A percentile compares a stretch with the other conserved stretches of the same genome.
phyloP scores from a whole-genome alignment of 2,113 vertebrate species.

The Limnothrissa miodon region DNA sequence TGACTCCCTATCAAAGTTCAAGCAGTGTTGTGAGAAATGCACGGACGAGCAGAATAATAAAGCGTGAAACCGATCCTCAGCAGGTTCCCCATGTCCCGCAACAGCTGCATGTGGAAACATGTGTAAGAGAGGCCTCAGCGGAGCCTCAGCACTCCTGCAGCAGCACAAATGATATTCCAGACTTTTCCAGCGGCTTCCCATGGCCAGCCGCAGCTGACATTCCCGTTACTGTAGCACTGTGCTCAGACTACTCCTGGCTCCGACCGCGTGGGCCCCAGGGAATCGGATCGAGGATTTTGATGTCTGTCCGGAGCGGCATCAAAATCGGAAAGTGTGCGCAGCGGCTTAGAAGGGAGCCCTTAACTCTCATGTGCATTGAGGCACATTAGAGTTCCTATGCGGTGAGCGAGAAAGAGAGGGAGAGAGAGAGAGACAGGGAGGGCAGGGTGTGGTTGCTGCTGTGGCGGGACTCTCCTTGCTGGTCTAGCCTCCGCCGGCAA shows the following conservation, averaged over 20 bases:
- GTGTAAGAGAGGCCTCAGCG: constrained; percentile 23
- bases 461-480: too few relatives aligned
- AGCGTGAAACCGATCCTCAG: constrained; percentile 20
- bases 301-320: constrained; percentile 40
- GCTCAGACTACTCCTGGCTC: too few relatives aligned
- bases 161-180: constrained; percentile 22
- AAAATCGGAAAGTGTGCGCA: constrained; percentile 45
- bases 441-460: background rate
- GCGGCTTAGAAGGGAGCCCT: constrained; percentile 46
- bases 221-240: constrained; percentile 49
- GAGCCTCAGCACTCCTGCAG: constrained; percentile 39
- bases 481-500: background rate
- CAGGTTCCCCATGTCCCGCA: constrained; percentile 49
- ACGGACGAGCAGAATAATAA: background rate
- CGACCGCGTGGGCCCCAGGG: constrained; percentile 18
- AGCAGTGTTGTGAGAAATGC: background rate
- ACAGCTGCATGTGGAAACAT: constrained; percentile 41
- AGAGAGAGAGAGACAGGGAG: background rate
- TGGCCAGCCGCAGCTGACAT: constrained; percentile 57
- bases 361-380: constrained; percentile 45
- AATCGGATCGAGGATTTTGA: constrained; percentile 21
- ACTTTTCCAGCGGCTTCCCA: constrained; percentile 14
- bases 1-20: background rate
- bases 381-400: constrained; percentile 41
- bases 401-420: constrained; percentile 27